A percentile compares a stretch with the other conserved stretches of the same genome.
These are phyloP conservation scores for Peromyscus nudipes DNA, from an alignment of 2,797 vertebrate species.

Conservation along the genomic window DNA sequence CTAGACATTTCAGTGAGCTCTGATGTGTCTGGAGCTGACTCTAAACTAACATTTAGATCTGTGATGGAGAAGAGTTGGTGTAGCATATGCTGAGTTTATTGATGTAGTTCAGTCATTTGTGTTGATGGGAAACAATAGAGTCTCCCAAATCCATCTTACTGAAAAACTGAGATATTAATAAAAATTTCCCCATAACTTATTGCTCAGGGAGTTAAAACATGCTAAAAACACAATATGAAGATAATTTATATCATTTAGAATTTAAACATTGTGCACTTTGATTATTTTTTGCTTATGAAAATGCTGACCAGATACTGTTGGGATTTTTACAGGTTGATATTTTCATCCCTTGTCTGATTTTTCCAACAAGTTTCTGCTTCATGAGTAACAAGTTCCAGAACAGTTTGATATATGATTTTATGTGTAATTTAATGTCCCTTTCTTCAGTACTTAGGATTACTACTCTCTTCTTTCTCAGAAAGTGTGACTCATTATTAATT, in stretches of 20 bases:
- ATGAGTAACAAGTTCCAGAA: not conserved
- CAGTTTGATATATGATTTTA: not conserved
- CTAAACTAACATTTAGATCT: not conserved
- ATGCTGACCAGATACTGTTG: not conserved
- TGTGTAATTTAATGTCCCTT: constrained; percentile 24
- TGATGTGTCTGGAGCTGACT: not conserved
- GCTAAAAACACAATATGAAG: not conserved
- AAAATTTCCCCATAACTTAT: not conserved
- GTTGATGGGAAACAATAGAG: not conserved
- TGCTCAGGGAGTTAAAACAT: not conserved
- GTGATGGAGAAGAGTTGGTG: not conserved
- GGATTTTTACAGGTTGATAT: not conserved
- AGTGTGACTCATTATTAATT: constrained; percentile 40
- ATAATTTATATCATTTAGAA: not conserved
- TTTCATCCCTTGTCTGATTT: not conserved
- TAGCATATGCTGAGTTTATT: not conserved
- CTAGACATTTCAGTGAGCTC: not conserved
- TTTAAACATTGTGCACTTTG: not conserved
- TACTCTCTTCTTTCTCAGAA: constrained; percentile 56
- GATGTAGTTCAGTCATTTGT: not conserved
- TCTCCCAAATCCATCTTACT: not conserved
- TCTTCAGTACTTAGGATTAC: constrained; percentile 28
- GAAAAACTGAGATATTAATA: not conserved
- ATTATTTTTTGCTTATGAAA: not conserved
- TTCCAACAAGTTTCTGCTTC: not conserved